These are phyloP conservation scores for Hymenochirus boettgeri DNA, from an alignment of 2,113 vertebrate genomes.

Conservation along the genomic window DNA sequence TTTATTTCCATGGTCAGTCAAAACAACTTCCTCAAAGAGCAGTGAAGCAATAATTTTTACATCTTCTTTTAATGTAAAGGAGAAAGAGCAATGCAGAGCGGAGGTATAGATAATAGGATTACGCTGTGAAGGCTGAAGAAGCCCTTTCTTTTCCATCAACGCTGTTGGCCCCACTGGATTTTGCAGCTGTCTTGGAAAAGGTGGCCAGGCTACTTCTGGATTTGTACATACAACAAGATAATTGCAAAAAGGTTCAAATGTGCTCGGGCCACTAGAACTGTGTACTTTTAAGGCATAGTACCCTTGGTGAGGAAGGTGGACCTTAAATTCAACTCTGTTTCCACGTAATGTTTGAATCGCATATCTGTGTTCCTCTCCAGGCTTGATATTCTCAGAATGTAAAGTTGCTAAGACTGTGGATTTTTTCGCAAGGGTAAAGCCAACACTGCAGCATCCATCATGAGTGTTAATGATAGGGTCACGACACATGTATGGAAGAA, in stretches of 20 bases:
- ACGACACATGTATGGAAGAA: constrained; percentile 54
- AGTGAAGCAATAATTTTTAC: constrained; percentile 31
- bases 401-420: constrained; percentile 58
- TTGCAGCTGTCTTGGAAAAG: constrained; percentile 44
- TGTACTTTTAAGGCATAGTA: constrained; percentile 68
- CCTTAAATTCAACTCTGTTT: constrained; percentile 60
- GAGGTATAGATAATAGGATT: constrained; percentile 41
- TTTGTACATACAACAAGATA: constrained; percentile 71
- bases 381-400: constrained; percentile 44
- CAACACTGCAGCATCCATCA: constrained; percentile 62
- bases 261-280: constrained; percentile 60
- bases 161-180: constrained; percentile 47
- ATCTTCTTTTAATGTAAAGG: constrained; percentile 31
- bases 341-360: constrained; percentile 58
- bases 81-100: constrained; percentile 23
- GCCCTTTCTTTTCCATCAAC: constrained; percentile 43
- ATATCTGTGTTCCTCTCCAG: constrained; percentile 46
- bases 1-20: constrained; percentile 32
- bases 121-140: constrained; percentile 38
- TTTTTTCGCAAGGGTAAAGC: constrained; percentile 61
- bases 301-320: constrained; percentile 67
- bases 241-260: constrained; percentile 66
- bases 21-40: not conserved
- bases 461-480: constrained; percentile 64
- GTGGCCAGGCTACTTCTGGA: constrained; percentile 63